Percentiles rank a stretch among this genome's conserved stretches.
These are phyloP conservation scores for Platycercus adscitus DNA, from an alignment of 2,113 vertebrate species.

Conservation along the genomic window DNA sequence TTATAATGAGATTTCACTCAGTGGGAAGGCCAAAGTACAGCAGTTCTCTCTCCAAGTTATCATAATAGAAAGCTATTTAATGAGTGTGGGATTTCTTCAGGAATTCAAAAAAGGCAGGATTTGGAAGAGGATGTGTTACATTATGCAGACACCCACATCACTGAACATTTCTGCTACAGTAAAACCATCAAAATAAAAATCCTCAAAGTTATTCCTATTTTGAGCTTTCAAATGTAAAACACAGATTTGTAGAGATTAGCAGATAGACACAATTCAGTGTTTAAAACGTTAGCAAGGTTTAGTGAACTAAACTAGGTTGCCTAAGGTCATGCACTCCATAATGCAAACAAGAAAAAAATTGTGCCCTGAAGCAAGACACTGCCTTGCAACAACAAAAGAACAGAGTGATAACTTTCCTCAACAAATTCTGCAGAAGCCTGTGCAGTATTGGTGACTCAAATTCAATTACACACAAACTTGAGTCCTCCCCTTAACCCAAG, in stretches of 20 bases:
- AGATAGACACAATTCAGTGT: background rate
- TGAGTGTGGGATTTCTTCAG: conserved; percentile 54
- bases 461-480: background rate
- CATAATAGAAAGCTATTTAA: conserved; percentile 71
- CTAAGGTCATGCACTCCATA: background rate
- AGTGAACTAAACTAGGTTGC: background rate
- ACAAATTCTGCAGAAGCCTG: background rate
- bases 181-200: conserved; percentile 12
- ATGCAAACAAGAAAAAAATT: background rate
- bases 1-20: conserved; percentile 74
- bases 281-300: background rate
- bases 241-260: background rate
- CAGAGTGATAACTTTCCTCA: background rate
- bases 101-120: conserved; percentile 40
- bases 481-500: background rate
- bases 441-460: background rate
- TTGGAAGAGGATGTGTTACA: conserved; percentile 45
- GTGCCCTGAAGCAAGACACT: background rate
- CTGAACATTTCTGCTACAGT: background rate
- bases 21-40: conserved; percentile 54
- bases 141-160: conserved; percentile 7
- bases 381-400: background rate
- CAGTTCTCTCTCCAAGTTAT: conserved; percentile 60
- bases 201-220: background rate
- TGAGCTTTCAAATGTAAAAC: background rate